Percentiles rank a stretch among this genome's conserved stretches.
Conservation (phyloP, 2,113 vertebrate species). For the Podilymbus podiceps region DNA sequence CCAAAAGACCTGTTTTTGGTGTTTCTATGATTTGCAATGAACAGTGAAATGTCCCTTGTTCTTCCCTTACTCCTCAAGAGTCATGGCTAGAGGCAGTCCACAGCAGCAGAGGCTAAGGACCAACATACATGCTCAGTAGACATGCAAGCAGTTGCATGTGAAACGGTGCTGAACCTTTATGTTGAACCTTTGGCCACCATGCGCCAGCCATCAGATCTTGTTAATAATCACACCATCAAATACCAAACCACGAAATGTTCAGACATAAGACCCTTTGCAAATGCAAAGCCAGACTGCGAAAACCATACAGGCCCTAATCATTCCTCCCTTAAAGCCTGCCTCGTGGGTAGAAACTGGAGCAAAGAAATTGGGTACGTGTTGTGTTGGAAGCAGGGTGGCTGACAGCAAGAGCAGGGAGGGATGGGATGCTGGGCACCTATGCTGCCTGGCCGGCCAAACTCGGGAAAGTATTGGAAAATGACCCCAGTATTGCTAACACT, state of each 20-base stretch:
- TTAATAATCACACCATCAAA: conserved; percentile 2
- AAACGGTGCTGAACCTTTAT: neutral
- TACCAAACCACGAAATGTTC: neutral
- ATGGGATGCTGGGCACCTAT: too few relatives aligned
- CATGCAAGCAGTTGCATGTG: neutral
- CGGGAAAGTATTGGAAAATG: neutral
- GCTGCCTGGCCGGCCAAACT: neutral
- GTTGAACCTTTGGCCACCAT: neutral
- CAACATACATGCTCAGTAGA: neutral
- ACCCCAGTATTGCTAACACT: neutral
- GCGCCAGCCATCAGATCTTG: neutral
- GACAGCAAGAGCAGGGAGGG: neutral
- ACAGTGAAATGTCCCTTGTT: neutral
- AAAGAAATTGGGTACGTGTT: neutral
- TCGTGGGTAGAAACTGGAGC: neutral
- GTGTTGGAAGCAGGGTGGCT: neutral
- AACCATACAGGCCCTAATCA: neutral
- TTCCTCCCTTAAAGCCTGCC: neutral
- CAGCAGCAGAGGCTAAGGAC: neutral
- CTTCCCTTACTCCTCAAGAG: neutral
- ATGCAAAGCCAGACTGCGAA: neutral
- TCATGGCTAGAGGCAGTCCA: neutral
- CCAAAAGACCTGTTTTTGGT: neutral
- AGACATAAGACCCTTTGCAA: neutral
- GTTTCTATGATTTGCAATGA: neutral